Percentiles rank a stretch among this genome's conserved stretches.
Evolutionary conservation across 2,113 vertebrate genomes (phyloP).

Genomic region (Halichoerus grypus): DNA sequence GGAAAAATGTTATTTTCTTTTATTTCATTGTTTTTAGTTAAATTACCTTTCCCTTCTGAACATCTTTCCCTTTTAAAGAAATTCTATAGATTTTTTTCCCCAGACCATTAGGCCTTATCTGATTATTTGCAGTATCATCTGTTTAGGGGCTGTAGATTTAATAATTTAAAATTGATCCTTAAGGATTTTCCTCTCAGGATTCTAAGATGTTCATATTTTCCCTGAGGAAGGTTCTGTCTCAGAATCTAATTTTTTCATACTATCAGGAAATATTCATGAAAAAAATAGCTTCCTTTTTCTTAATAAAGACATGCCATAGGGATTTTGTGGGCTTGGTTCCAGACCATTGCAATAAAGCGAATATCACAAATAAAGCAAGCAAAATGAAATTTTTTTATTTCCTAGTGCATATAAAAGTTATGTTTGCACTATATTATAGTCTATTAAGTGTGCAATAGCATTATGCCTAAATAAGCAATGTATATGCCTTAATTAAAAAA

Average conservation of each 20-base stretch:
- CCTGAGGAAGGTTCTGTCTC: neutral
- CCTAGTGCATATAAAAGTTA: neutral
- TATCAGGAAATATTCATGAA: conserved; percentile 12
- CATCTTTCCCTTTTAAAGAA: neutral
- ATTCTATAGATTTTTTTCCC: neutral
- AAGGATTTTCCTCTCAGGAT: neutral
- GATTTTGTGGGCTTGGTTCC: neutral
- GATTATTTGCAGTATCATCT: conserved; percentile 21
- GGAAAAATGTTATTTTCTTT: conserved; percentile 22
- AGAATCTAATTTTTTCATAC: neutral
- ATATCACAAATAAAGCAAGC: neutral
- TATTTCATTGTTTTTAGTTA: conserved; percentile 4
- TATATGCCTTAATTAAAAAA: neutral
- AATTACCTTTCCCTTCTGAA: neutral
- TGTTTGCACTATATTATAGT: neutral
- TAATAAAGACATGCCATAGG: neutral
- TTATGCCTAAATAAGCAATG: neutral
- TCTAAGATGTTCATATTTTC: neutral
- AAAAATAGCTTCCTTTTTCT: conserved; percentile 27
- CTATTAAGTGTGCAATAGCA: neutral
- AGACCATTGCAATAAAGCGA: neutral
- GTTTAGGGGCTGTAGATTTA: neutral
- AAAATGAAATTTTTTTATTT: neutral
- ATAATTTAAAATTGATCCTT: neutral
- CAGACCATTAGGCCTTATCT: neutral